Evolutionary conservation across 2,113 vertebrate genomes (phyloP).

Genomic region (Syngnathus floridae): DNA sequence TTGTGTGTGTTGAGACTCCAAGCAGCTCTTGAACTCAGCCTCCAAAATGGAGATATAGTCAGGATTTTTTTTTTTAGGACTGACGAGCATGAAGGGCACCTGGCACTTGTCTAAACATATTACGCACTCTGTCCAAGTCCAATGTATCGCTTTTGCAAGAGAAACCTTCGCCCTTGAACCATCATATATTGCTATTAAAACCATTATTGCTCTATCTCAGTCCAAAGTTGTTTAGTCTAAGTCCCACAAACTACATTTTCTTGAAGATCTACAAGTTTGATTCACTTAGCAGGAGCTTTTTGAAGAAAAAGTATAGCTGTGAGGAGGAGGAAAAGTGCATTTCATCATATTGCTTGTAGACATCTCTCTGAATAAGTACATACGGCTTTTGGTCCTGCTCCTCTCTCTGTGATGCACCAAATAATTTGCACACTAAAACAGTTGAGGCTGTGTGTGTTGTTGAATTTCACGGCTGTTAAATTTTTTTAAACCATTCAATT

Average conservation of each 20-base stretch:
- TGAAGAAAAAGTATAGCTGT: conserved; percentile 32
- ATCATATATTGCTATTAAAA: not conserved
- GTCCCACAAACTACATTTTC: conserved; percentile 23
- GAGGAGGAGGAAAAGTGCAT: conserved; percentile 11
- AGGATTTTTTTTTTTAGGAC: conserved; percentile 39
- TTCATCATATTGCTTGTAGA: not conserved
- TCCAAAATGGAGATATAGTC: conserved; percentile 51
- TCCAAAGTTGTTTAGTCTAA: conserved; percentile 27
- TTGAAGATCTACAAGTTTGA: conserved; percentile 33
- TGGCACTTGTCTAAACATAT: conserved; percentile 53
- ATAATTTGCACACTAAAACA: not conserved
- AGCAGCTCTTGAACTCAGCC: conserved; percentile 37
- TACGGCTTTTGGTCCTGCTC: not conserved
- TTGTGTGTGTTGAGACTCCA: not conserved
- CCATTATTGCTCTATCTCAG: conserved; percentile 15
- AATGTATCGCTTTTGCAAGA: conserved; percentile 45
- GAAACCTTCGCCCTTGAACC: conserved; percentile 9
- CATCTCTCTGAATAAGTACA: conserved; percentile 1
- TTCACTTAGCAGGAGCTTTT: conserved; percentile 37
- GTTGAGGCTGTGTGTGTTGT: not conserved
- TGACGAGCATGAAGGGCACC: conserved; percentile 29
- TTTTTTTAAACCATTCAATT: not conserved
- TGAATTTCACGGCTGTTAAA: not conserved
- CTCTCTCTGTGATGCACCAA: not conserved
- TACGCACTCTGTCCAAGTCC: conserved; percentile 46